phyloP scores from a whole-genome alignment of 2,113 vertebrate species.

The Acrocephalus arundinaceus region DNA sequence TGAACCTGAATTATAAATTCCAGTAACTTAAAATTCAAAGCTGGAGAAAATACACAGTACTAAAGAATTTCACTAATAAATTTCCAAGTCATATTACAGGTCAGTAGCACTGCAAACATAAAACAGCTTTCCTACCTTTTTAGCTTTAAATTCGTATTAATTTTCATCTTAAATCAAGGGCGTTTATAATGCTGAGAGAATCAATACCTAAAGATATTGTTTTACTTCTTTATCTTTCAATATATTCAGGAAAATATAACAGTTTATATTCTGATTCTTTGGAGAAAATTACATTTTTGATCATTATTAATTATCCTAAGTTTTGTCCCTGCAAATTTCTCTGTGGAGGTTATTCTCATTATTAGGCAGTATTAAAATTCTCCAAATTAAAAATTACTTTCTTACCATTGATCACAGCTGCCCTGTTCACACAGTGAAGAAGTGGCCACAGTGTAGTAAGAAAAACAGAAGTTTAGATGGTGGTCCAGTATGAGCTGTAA shows the following conservation, averaged over 20 bases:
- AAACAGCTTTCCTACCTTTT: background rate
- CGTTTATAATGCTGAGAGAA: background rate
- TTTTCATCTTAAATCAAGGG: background rate
- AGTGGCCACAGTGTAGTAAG: background rate
- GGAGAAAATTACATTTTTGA: background rate
- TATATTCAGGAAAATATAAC: background rate
- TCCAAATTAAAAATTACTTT: background rate
- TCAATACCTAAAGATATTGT: background rate
- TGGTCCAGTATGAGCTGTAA: background rate
- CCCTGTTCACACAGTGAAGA: background rate
- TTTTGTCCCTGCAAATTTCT: background rate
- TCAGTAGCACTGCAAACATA: background rate
- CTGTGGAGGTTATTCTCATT: background rate
- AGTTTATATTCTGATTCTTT: background rate
- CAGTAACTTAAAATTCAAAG: background rate
- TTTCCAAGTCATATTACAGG: background rate
- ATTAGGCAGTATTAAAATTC: background rate
- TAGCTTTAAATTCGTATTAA: background rate
- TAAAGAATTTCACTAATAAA: background rate
- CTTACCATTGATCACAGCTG: background rate
- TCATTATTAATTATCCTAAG: fast-evolving
- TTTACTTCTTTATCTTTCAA: background rate
- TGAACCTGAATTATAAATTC: background rate
- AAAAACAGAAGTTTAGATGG: background rate
- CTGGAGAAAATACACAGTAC: background rate